These are phyloP conservation scores for Sarcophaga peregrina DNA, from an alignment of 1,140 invertebrate genomes.

Conservation along the genomic window DNA sequence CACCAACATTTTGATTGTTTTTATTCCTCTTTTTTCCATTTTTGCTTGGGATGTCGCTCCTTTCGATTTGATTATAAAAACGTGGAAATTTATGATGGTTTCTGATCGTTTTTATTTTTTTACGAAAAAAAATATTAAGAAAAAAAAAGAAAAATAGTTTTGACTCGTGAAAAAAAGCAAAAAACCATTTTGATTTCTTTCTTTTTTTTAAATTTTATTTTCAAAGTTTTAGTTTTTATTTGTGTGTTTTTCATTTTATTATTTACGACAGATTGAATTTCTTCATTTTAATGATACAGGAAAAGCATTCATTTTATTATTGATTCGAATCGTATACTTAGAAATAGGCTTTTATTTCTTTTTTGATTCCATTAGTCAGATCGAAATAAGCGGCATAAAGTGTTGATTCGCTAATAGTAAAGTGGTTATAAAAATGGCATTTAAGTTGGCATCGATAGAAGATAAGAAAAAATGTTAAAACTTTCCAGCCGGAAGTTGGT, in stretches of 20 bases:
- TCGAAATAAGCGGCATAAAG: too few species aligned
- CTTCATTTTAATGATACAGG: slow-evolving; percentile 27
- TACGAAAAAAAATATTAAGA: neutral
- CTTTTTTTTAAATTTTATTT: neutral
- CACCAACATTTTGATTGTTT: too few species aligned
- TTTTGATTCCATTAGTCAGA: too few species aligned
- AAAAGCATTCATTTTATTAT: slow-evolving; percentile 12
- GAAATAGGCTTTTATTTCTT: too few species aligned
- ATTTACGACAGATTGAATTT: slow-evolving; percentile 26
- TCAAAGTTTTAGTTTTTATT: slow-evolving; percentile 2
- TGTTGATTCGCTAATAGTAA: too few species aligned
- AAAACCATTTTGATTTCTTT: slow-evolving; percentile 5
- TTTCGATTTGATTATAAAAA: neutral
- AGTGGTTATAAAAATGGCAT: too few species aligned
- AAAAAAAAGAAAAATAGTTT: neutral
- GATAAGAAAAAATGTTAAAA: too few species aligned
- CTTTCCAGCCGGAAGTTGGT: too few species aligned
- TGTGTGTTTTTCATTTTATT: neutral
- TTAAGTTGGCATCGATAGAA: too few species aligned
- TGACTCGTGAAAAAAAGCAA: neutral
- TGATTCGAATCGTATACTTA: too few species aligned
- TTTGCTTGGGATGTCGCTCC: neutral
- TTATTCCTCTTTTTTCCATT: too few species aligned
- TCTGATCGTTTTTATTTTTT: neutral
- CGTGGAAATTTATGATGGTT: slow-evolving; percentile 21